Evolutionary conservation across 2,113 vertebrate species (phyloP), one percentile per base, ranked within the genome.

Genomic region (Microcebus murinus): DNA sequence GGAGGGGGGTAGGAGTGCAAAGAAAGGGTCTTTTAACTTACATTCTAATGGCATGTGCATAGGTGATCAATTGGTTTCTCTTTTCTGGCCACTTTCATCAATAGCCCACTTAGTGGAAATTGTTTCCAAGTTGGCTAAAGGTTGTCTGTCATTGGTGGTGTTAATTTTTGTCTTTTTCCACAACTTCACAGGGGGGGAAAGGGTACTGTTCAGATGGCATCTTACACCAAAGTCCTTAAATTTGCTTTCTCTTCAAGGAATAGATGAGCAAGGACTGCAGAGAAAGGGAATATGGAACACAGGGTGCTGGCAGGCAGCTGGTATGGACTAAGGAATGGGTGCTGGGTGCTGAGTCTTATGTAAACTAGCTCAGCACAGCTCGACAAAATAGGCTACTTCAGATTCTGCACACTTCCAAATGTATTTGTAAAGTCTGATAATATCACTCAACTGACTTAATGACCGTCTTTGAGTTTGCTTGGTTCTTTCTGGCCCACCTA

Each of bases 281-380:
- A 74, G 29, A 12, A 29, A 61, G 11, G 25, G 9, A 23, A 29
- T 14, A 0, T 5, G 12, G 45, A 10, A 85, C 0, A 31, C 2
- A 18, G 59, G 20, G 45, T 29, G n/a, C 18, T 1, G 6, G 4
- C 34, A 7, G 20, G 27, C 42, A 42, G 34, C 15, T 13, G 18
- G 13, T 0, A 12, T 25, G 8, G 42, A 27, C 10, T 1, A 0
- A 18, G 20, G 11, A 61, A 1, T 15, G 2, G n/a, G 8, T 23
- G 6, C 9, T 55, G 21, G 55, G 2, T 67, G 0, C 63, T 6
- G 8, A 73, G 27, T 6, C 1, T 71, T 67, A 1, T 9, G 11
- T 10, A 27, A 80, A 27, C 65, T 25, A n/a, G n/a, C 3, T 12
- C 2, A 18, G 23, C 12, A 4, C 31, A 48, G 3, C 3, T 50